A percentile compares a stretch with the other conserved stretches of the same genome.
These are phyloP conservation scores for Gymnocheta viridis DNA, from an alignment of 2,888 invertebrate species.

Conservation along the genomic window DNA sequence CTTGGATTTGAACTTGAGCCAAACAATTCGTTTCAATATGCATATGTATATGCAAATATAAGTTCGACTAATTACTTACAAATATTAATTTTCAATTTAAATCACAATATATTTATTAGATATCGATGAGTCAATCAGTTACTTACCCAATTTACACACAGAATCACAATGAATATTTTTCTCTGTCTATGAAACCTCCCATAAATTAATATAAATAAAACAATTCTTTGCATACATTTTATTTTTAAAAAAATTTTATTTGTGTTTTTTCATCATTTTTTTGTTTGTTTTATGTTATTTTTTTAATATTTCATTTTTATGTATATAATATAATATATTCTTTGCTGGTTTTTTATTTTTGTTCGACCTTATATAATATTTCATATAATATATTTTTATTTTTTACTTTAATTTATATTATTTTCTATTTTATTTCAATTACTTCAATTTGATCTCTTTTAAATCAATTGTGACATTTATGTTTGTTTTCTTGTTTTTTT, in stretches of 20 bases:
- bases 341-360: conserved; percentile 58
- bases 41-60: no score
- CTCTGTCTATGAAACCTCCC: no score
- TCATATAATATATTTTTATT: conserved; percentile 65
- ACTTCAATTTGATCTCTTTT: conserved; percentile 64
- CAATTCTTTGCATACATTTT: conserved; percentile 32
- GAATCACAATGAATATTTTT: no score
- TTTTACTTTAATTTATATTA: conserved; percentile 48
- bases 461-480: conserved; percentile 66
- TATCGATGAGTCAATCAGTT: no score
- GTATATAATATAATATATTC: conserved; percentile 71
- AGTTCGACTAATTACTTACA: no score
- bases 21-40: no score
- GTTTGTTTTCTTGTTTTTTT: conserved; percentile 26
- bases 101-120: no score
- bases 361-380: conserved; percentile 67
- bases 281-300: conserved; percentile 29
- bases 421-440: conserved; percentile 59
- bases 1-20: no score
- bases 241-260: conserved; percentile 73
- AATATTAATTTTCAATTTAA: no score
- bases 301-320: conserved; percentile 72
- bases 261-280: conserved; percentile 70
- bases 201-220: conserved; percentile 49
- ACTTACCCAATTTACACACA: no score